Evolutionary conservation across 2,797 vertebrate species (phyloP).

Genomic region (Channa striata): DNA sequence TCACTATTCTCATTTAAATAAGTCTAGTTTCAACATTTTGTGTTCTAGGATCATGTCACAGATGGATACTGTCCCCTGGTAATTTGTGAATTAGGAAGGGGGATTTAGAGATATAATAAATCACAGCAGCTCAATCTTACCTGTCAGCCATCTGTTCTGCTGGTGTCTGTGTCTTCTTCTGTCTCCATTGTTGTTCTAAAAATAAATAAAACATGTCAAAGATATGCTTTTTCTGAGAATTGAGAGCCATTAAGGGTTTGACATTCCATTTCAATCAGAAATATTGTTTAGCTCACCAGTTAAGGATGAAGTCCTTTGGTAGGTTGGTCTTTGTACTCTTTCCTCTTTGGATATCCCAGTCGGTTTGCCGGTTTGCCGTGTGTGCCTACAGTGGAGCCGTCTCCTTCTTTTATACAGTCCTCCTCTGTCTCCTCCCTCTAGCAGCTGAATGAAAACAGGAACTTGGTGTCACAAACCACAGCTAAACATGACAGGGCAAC

Average conservation of each 20-base stretch:
- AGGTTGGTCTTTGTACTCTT: not conserved
- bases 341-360: constrained; percentile 28
- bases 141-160: constrained; percentile 54
- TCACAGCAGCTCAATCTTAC: constrained; percentile 61
- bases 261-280: not conserved
- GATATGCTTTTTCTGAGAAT: not conserved
- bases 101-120: constrained; percentile 7
- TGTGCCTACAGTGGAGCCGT: not conserved
- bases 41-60: not conserved
- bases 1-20: not conserved
- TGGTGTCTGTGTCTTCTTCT: constrained; percentile 53
- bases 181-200: constrained; percentile 71
- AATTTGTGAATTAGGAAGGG: not conserved
- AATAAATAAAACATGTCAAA: constrained; percentile 20
- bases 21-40: not conserved
- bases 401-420: constrained; percentile 58
- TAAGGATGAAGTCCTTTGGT: constrained; percentile 20
- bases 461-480: constrained; percentile 38
- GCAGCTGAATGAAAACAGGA: constrained; percentile 76
- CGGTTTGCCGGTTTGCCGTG: constrained; percentile 8
- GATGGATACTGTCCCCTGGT: not conserved
- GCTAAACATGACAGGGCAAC: constrained; percentile 77
- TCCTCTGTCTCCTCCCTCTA: constrained; percentile 64
- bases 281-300: constrained; percentile 58
- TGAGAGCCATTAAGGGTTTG: not conserved